Percentiles rank a stretch among this genome's conserved stretches.
These are phyloP conservation scores for Acropternis orthonyx DNA, from an alignment of 2,797 vertebrate genomes.

Conservation along the genomic window DNA sequence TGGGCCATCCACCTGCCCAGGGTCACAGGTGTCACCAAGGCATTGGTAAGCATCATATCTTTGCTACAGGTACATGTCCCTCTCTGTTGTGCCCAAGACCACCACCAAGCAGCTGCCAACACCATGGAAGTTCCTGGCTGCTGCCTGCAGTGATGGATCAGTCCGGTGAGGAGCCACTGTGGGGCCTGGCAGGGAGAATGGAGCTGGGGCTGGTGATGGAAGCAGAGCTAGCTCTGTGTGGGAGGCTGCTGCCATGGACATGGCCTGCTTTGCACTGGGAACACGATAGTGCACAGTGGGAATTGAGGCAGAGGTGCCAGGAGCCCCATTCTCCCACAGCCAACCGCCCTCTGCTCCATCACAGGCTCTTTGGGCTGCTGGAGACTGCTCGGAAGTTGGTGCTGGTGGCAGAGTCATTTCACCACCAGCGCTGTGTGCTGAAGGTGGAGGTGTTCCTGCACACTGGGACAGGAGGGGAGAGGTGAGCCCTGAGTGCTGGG, in stretches of 20 bases:
- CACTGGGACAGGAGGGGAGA: constrained; percentile 4
- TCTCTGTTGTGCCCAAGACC: constrained; percentile 74
- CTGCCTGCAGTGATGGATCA: constrained; percentile 91
- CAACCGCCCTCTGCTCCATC: background rate
- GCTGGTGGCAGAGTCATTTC: constrained; percentile 87
- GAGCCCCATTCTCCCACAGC: background rate
- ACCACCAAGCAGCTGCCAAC: background rate
- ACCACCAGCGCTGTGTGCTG: constrained; percentile 93
- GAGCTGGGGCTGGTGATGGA: background rate
- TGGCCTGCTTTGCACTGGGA: background rate
- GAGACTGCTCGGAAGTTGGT: constrained; percentile 76
- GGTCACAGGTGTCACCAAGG: background rate
- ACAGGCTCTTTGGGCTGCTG: constrained; percentile 85
- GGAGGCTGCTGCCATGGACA: accelerated
- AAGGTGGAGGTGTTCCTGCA: constrained; percentile 83
- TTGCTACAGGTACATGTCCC: constrained; percentile 87
- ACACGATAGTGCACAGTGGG: accelerated
- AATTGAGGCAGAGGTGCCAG: background rate
- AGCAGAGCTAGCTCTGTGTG: background rate
- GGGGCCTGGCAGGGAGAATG: background rate
- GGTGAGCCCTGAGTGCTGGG: background rate
- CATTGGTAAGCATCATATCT: accelerated
- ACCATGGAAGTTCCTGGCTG: constrained; percentile 76
- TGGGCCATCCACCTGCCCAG: accelerated
- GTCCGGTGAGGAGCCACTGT: constrained; percentile 79